These are phyloP conservation scores for Pygmarrhopalites habei DNA, from an alignment of 1,140 invertebrate genomes.

Conservation along the genomic window DNA sequence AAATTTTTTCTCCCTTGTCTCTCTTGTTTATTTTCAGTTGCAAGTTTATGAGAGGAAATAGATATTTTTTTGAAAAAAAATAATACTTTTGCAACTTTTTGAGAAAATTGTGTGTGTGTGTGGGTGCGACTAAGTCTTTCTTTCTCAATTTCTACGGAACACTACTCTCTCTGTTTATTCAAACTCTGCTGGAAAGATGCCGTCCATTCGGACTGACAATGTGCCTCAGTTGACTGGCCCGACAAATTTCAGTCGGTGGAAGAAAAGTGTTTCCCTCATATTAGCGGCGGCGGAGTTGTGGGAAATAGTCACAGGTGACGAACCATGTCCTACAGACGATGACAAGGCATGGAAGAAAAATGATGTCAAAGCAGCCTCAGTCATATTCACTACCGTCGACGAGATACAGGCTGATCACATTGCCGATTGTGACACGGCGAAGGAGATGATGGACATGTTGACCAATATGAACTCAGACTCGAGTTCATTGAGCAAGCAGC, in stretches of 20 bases:
- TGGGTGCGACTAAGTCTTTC: too few relatives aligned
- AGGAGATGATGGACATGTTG: slow-evolving; percentile 2
- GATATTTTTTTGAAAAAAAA: too few relatives aligned
- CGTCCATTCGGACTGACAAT: too few relatives aligned
- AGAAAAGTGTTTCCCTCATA: not conserved
- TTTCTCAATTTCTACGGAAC: too few relatives aligned
- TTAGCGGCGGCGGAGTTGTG: not conserved
- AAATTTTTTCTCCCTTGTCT: too few relatives aligned
- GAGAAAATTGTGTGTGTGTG: too few relatives aligned
- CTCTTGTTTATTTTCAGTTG: too few relatives aligned
- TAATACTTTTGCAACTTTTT: too few relatives aligned
- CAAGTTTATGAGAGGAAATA: too few relatives aligned
- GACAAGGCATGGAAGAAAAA: not conserved
- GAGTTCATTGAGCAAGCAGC: not conserved
- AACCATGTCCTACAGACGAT: not conserved
- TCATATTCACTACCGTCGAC: not conserved
- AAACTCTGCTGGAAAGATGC: too few relatives aligned
- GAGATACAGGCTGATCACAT: not conserved
- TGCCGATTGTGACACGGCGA: not conserved
- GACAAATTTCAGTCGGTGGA: not conserved
- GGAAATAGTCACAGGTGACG: not conserved
- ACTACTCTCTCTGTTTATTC: too few relatives aligned
- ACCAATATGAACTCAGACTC: not conserved
- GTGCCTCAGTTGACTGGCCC: too few relatives aligned
- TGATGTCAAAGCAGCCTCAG: not conserved